Percentiles rank a stretch among this genome's conserved stretches.
These are phyloP conservation scores for Teleogryllus oceanicus DNA, from an alignment of 2,888 invertebrate species.

Conservation along the genomic window DNA sequence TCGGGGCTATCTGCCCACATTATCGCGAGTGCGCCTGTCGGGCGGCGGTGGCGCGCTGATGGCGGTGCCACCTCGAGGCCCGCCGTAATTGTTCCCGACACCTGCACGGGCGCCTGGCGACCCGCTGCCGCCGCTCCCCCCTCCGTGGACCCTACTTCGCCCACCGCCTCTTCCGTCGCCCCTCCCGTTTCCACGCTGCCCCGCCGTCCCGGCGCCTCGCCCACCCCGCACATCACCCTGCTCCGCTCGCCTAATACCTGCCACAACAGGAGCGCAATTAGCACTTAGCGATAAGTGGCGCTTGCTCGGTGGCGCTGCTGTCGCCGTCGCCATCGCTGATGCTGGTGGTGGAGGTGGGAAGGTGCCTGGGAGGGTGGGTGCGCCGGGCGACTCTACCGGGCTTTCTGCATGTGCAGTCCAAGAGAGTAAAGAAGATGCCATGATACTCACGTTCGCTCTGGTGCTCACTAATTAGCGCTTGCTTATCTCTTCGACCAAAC, in stretches of 20 bases:
- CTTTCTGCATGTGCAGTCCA: no score
- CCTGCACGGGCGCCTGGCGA: neutral
- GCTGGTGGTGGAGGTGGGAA: neutral
- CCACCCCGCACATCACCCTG: no score
- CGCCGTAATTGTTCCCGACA: constrained; percentile 24
- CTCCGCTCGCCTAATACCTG: neutral
- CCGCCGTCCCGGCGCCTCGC: no score
- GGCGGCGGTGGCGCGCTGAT: neutral
- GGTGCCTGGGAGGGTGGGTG: neutral
- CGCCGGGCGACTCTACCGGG: neutral
- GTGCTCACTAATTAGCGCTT: no score
- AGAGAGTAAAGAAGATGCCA: no score
- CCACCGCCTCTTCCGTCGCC: neutral
- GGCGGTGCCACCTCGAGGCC: neutral
- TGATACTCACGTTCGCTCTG: no score
- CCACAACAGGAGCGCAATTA: neutral
- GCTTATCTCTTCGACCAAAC: no score
- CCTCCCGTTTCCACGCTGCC: neutral
- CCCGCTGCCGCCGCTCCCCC: neutral
- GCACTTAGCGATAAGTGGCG: constrained; percentile 6
- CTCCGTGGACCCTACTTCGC: neutral
- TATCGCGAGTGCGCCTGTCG: no score
- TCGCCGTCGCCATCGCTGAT: no score
- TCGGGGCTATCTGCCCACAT: no score
- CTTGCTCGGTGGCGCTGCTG: neutral